These are phyloP conservation scores for Alosa sapidissima DNA, from an alignment of 2,797 vertebrate species.

Conservation along the genomic window DNA sequence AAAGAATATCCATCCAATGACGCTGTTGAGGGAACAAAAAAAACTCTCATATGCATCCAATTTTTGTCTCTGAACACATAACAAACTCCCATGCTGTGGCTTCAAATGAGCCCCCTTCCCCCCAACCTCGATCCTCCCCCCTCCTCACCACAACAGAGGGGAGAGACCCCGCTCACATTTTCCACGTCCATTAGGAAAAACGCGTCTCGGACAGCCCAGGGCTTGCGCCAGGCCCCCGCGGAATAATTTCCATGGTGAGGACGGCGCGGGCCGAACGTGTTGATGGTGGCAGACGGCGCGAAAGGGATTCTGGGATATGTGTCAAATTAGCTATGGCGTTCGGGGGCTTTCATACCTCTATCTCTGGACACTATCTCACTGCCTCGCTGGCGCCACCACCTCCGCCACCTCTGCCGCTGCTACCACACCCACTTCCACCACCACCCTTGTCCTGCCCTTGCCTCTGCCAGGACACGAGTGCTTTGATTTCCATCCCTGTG, in stretches of 20 bases:
- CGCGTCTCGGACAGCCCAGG: slow-evolving; percentile 60
- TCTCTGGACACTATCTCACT: slow-evolving; percentile 36
- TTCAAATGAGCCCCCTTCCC: background rate
- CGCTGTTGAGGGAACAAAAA: slow-evolving; percentile 1
- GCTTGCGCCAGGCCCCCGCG: slow-evolving; percentile 63
- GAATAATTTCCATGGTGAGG: slow-evolving; percentile 70
- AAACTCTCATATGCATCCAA: slow-evolving; percentile 42
- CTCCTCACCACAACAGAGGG: slow-evolving; percentile 40
- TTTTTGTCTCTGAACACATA: slow-evolving; percentile 38
- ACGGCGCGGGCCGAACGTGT: slow-evolving; percentile 73
- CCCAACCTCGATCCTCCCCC: slow-evolving; percentile 31
- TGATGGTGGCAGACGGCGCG: slow-evolving; percentile 78
- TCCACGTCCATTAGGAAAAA: slow-evolving; percentile 58
- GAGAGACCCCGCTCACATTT: slow-evolving; percentile 34
- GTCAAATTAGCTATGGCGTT: slow-evolving; percentile 79
- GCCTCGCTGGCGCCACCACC: slow-evolving; percentile 52
- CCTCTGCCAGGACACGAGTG: slow-evolving; percentile 39
- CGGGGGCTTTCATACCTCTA: slow-evolving; percentile 59
- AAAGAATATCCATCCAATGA: slow-evolving; percentile 26
- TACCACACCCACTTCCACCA: background rate
- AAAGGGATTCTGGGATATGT: slow-evolving; percentile 74
- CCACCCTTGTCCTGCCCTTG: slow-evolving; percentile 4
- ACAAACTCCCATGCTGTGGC: slow-evolving; percentile 42
- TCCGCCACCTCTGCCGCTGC: background rate
- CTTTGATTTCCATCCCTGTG: slow-evolving; percentile 34